A percentile compares a stretch with the other conserved stretches of the same genome.
phyloP scores from a whole-genome alignment of 2,113 vertebrate species.

The Pachycephala philippinensis region DNA sequence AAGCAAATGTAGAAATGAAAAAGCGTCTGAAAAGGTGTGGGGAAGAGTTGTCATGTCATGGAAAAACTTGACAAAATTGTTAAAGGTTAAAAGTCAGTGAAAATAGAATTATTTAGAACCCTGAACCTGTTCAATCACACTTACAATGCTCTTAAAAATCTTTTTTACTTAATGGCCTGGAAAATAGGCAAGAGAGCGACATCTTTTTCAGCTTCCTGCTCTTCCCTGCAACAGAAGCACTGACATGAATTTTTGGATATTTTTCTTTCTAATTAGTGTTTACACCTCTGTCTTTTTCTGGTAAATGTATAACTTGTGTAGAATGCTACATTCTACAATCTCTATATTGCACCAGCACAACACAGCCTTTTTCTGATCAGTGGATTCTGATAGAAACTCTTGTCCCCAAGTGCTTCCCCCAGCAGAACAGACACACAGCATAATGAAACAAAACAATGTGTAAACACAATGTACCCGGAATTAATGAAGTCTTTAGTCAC shows the following conservation, averaged over 20 bases:
- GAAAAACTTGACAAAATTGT: background rate
- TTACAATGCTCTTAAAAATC: background rate
- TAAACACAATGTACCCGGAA: slow-evolving; percentile 6
- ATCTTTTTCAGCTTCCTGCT: background rate
- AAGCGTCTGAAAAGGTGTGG: background rate
- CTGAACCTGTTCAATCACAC: background rate
- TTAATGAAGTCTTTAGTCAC: slow-evolving; percentile 1
- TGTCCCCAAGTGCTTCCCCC: background rate
- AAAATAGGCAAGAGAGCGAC: background rate
- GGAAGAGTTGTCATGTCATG: background rate
- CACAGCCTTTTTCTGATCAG: background rate
- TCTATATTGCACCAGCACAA: background rate
- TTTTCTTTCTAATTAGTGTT: background rate
- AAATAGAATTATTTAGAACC: background rate
- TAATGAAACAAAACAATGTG: slow-evolving; percentile 5
- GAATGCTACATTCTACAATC: background rate
- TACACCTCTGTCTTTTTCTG: background rate
- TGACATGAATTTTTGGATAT: accelerated
- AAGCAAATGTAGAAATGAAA: background rate
- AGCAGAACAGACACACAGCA: background rate
- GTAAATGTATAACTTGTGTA: background rate
- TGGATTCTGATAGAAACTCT: background rate
- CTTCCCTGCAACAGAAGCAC: background rate
- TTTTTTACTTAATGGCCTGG: background rate
- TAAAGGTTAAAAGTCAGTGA: background rate